A percentile compares a stretch with the other conserved stretches of the same genome.
Evolutionary conservation across 2,888 invertebrate species (phyloP).

Genomic region (Carterocephalus palaemon): DNA sequence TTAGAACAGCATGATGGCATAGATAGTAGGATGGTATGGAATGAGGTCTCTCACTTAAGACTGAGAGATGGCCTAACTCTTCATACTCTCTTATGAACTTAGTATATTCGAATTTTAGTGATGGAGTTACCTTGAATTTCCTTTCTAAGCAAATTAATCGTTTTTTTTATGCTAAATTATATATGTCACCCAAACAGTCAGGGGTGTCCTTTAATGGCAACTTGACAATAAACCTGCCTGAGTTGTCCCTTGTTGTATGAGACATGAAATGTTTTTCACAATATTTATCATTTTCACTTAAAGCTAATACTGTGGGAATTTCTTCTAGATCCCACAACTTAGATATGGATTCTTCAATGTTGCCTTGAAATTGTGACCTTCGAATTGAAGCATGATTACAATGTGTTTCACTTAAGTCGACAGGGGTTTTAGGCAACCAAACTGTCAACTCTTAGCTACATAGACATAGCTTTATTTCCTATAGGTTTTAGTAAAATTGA

Average conservation of each 20-base stretch:
- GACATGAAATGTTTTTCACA: slow-evolving; percentile 24
- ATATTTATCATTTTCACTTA: slow-evolving; percentile 19
- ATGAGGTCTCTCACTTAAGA: not conserved
- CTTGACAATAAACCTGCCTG: slow-evolving; percentile 24
- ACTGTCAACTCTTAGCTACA: no score
- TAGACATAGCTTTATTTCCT: no score
- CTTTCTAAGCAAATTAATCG: slow-evolving; percentile 24
- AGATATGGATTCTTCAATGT: no score
- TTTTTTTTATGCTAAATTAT: slow-evolving; percentile 15
- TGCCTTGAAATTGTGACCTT: no score
- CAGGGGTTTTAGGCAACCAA: no score
- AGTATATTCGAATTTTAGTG: slow-evolving; percentile 18
- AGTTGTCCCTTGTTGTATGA: slow-evolving; percentile 8
- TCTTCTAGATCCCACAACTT: slow-evolving; percentile 21
- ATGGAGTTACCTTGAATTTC: slow-evolving; percentile 12
- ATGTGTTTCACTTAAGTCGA: no score
- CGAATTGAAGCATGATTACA: no score
- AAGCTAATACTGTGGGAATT: not conserved
- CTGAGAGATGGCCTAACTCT: slow-evolving; percentile 23
- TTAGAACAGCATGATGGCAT: slow-evolving; percentile 31
- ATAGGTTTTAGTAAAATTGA: no score
- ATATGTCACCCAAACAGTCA: slow-evolving; percentile 23
- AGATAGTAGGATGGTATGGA: slow-evolving; percentile 27
- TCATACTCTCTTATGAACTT: slow-evolving; percentile 21
- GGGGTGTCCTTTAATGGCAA: slow-evolving; percentile 22